A percentile compares a stretch with the other conserved stretches of the same genome.
Conservation (phyloP, 2,888 invertebrate genomes). For the Drosophila setosimentum region DNA sequence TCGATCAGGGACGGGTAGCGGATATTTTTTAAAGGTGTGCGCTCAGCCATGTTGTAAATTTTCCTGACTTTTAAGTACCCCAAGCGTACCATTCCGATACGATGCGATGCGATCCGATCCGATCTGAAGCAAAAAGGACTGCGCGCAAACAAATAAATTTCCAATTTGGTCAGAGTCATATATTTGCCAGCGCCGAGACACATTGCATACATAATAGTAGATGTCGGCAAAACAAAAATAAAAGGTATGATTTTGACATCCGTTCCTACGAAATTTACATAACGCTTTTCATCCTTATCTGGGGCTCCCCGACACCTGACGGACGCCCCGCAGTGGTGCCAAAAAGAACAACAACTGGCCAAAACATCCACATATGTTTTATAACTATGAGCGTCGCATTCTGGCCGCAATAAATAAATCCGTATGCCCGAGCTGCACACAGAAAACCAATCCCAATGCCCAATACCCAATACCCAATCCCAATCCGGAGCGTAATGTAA, state of each 20-base stretch:
- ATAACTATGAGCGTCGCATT: constrained; percentile 59
- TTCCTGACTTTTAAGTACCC: constrained; percentile 79
- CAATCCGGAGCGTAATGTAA: constrained; percentile 55
- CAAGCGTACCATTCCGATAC: constrained; percentile 20
- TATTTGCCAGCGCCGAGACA: constrained; percentile 61
- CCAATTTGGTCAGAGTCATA: constrained; percentile 78
- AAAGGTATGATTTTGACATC: constrained; percentile 74
- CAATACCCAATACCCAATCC: too few species aligned
- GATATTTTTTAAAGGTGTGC: constrained; percentile 38
- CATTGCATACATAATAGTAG: constrained; percentile 32
- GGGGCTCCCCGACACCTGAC: constrained; percentile 65
- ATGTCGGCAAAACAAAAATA: constrained; percentile 14
- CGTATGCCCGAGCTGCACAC: constrained; percentile 31
- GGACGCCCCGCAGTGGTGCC: constrained; percentile 71
- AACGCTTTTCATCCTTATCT: constrained; percentile 77
- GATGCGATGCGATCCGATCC: constrained; percentile 19
- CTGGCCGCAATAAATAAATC: constrained; percentile 75
- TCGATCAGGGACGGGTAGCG: constrained; percentile 38
- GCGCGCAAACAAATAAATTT: constrained; percentile 81
- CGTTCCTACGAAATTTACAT: constrained; percentile 77
- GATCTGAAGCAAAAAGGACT: constrained; percentile 40
- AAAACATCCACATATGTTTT: constrained; percentile 71
- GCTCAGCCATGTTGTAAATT: constrained; percentile 76
- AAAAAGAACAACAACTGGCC: constrained; percentile 47
- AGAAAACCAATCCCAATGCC: constrained; percentile 31